Base-by-base conservation (phyloP, 2,113 vertebrate species). In the Xiphophorus couchianus region DNA sequence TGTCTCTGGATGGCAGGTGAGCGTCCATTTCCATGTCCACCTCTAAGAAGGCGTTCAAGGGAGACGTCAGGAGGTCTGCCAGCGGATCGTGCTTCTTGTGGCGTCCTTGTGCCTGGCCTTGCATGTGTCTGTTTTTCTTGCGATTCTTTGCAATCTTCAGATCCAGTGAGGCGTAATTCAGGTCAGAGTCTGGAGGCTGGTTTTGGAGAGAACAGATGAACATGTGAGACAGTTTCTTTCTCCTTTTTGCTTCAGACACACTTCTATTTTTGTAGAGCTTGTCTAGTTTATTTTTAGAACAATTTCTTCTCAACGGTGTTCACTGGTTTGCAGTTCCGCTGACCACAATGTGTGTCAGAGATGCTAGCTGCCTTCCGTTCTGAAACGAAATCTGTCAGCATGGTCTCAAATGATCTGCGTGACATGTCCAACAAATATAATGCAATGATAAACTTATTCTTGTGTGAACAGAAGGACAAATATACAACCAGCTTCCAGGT, bases 131-230 rank as follows among this genome's bases (percentile, higher is more conserved):
- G 22, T 77, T 73, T 75, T 88, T 94, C 54, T 83, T 88, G 71
- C 65, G 80, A 35, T 93, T 93, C 39, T 92, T 89, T 54, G 82
- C 87, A 29, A 80, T 13, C 29, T 80, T 88, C 63, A 95, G 84
- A 74, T 95, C 91, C 77, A 95, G 76, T 0, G 94, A 95, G n/a
- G 94, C 94, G 0, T 95, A 95, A 62, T 94, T 92, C 33, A 95
- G 65, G 28, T 94, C 92, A 54, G 77, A 35, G 15, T 85, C 77
- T 27, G 15, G 63, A 68, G 64, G 66, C 89, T 94, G 76, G 2
- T 70, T 37, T 22, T 14, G 79, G 12, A 69, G 25, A 54, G 22
- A 5, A 27, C 13, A 70, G 17, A 79, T 37, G 14, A 83, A 48
- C 54, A 15, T 30, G 0, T 60, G 25, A 3, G 22, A 66, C 10